A percentile compares a stretch with the other conserved stretches of the same genome.
phyloP scores from a whole-genome alignment of 2,797 vertebrate species.

The Petrocephalus schoutedeni region DNA sequence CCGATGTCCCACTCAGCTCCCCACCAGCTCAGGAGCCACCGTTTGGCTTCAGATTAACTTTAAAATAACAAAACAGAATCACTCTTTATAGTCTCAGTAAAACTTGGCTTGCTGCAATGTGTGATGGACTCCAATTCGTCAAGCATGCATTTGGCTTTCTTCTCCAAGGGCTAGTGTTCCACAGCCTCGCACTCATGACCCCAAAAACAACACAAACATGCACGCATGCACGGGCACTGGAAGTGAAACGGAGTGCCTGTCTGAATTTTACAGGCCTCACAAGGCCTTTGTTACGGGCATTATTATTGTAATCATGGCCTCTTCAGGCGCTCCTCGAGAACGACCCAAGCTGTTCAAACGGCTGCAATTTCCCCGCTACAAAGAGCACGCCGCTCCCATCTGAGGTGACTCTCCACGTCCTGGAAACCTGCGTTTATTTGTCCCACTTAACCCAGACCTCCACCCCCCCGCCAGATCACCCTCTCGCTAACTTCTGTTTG shows the following conservation, averaged over 20 bases:
- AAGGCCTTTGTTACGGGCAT: neutral
- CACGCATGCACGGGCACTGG: neutral
- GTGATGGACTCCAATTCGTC: neutral
- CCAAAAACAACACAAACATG: neutral
- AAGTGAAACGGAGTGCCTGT: neutral
- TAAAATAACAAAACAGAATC: neutral
- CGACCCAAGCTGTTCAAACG: slow-evolving; percentile 4
- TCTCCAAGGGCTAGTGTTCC: neutral
- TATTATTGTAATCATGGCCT: slow-evolving; percentile 14
- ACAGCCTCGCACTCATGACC: neutral
- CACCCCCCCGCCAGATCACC: neutral
- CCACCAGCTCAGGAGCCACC: neutral
- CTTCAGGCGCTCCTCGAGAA: neutral
- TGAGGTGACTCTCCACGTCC: neutral
- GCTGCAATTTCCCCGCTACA: neutral
- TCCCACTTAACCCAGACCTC: neutral
- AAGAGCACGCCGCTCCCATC: neutral
- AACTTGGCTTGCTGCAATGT: neutral
- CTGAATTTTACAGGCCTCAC: neutral
- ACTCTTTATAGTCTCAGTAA: neutral
- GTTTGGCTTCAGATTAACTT: neutral
- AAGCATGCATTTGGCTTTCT: neutral
- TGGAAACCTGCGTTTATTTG: neutral
- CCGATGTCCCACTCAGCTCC: neutral
- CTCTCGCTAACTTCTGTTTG: neutral